Percentiles rank a stretch among this genome's conserved stretches.
phyloP scores from a whole-genome alignment of 2,797 vertebrate genomes.

The Lithobates pipiens region DNA sequence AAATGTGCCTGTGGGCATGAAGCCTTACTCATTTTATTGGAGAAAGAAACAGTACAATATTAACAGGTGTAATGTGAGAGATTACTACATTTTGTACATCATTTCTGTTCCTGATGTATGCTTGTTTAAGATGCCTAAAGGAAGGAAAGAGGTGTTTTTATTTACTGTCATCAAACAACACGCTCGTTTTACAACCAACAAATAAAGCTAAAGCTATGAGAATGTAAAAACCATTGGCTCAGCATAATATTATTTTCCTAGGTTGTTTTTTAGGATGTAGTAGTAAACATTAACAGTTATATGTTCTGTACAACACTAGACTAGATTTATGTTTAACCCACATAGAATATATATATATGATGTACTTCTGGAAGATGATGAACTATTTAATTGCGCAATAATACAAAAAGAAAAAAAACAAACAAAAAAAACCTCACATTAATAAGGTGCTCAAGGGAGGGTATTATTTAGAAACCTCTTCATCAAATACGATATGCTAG shows the following conservation, averaged over 20 bases:
- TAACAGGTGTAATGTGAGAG: not conserved
- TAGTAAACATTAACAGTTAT: slow-evolving; percentile 32
- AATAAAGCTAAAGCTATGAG: slow-evolving; percentile 21
- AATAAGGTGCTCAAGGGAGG: not conserved
- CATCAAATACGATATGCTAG: not conserved
- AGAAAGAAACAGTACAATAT: not conserved
- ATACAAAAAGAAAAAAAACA: not conserved
- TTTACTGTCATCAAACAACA: slow-evolving; percentile 35
- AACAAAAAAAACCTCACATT: not conserved
- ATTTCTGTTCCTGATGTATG: slow-evolving; percentile 9
- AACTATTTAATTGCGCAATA: slow-evolving; percentile 1
- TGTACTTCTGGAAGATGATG: slow-evolving; percentile 1
- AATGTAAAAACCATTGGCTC: slow-evolving; percentile 38
- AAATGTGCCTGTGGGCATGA: no score
- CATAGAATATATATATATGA: slow-evolving; percentile 20
- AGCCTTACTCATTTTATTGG: not conserved
- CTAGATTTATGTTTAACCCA: slow-evolving; percentile 11
- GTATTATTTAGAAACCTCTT: slow-evolving; percentile 22
- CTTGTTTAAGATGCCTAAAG: slow-evolving; percentile 5
- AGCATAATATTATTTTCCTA: slow-evolving; percentile 37
- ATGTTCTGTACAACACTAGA: slow-evolving; percentile 11
- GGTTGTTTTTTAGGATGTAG: slow-evolving; percentile 38
- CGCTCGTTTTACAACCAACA: slow-evolving; percentile 30
- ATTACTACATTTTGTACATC: not conserved
- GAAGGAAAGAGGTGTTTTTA: slow-evolving; percentile 31